phyloP scores from a whole-genome alignment of 2,888 invertebrate species.

The Allophyes oxyacanthae region DNA sequence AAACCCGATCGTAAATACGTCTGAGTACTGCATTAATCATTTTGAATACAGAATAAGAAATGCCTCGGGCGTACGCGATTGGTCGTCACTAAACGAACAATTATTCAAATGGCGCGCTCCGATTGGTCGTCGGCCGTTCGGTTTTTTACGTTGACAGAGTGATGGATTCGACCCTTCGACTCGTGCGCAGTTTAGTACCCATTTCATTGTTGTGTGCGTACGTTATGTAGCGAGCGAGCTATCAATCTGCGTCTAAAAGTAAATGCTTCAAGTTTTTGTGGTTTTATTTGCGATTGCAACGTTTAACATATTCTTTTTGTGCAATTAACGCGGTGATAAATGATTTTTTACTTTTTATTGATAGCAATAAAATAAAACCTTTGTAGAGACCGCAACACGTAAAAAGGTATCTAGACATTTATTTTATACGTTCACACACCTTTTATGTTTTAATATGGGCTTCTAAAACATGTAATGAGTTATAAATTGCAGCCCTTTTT shows the following conservation, averaged over 20 bases:
- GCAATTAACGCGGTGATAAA: conserved; percentile 58
- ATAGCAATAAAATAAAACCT: conserved; percentile 51
- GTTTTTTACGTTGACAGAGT: conserved; percentile 84
- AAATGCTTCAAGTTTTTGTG: conserved; percentile 66
- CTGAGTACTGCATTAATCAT: conserved; percentile 83
- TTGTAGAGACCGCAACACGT: conserved; percentile 47
- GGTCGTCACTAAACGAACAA: conserved; percentile 83
- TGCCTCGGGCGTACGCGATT: conserved; percentile 80
- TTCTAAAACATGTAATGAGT: conserved; percentile 49
- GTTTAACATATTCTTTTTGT: conserved; percentile 59
- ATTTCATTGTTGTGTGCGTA: conserved; percentile 71
- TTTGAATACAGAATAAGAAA: conserved; percentile 79
- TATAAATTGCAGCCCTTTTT: conserved; percentile 33
- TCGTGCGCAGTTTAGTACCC: conserved; percentile 76
- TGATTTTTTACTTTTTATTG: conserved; percentile 51
- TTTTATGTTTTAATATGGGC: conserved; percentile 49
- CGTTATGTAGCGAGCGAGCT: conserved; percentile 62
- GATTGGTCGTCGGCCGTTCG: conserved; percentile 78
- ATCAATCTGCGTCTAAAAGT: conserved; percentile 69
- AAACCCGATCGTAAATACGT: conserved; percentile 81
- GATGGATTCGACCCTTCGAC: conserved; percentile 88
- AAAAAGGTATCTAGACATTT: conserved; percentile 47
- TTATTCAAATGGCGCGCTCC: conserved; percentile 83
- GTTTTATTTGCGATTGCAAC: conserved; percentile 51
- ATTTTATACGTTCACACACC: conserved; percentile 48